Conservation (phyloP, 2,888 invertebrate genomes). For the Diplazon laetatorius region DNA sequence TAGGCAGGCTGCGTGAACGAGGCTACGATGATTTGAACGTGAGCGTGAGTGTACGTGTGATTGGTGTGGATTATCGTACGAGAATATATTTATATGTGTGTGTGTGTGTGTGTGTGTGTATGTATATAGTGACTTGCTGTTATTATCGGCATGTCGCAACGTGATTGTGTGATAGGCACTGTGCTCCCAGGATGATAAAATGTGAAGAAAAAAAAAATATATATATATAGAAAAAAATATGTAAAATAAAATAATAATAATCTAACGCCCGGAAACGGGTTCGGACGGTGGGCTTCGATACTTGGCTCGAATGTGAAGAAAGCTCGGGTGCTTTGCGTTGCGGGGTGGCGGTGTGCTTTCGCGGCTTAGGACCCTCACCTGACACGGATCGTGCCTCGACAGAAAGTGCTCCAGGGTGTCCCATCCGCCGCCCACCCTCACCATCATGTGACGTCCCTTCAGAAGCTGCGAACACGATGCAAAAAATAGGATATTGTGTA, state of each 20-base stretch:
- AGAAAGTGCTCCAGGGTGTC: constrained; percentile 96
- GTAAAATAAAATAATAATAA: too few species aligned
- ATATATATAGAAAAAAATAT: too few species aligned
- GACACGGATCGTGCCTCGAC: constrained; percentile 93
- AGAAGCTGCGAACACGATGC: constrained; percentile 86
- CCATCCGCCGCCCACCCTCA: constrained; percentile 97
- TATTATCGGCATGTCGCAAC: constrained; percentile 23
- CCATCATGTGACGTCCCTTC: constrained; percentile 97
- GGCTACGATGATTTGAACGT: constrained; percentile 64
- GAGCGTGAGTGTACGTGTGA: constrained; percentile 28
- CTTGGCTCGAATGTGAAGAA: constrained; percentile 89
- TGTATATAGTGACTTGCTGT: constrained; percentile 40
- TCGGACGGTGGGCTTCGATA: constrained; percentile 89
- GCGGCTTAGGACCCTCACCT: constrained; percentile 85
- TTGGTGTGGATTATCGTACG: constrained; percentile 38
- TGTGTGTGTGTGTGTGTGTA: constrained; percentile 25
- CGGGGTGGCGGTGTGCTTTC: constrained; percentile 80
- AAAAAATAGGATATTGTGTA: too few species aligned
- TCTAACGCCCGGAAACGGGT: constrained; percentile 81
- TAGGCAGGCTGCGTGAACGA: constrained; percentile 65
- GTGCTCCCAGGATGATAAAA: constrained; percentile 68
- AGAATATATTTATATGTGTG: constrained; percentile 54
- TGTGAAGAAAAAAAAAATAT: too few species aligned
- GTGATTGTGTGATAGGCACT: constrained; percentile 69
- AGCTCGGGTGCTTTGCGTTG: constrained; percentile 82